Evolutionary conservation across 2,888 invertebrate genomes (phyloP), one percentile per base, ranked within the genome.

Genomic region (Himalopsyche japonica): DNA sequence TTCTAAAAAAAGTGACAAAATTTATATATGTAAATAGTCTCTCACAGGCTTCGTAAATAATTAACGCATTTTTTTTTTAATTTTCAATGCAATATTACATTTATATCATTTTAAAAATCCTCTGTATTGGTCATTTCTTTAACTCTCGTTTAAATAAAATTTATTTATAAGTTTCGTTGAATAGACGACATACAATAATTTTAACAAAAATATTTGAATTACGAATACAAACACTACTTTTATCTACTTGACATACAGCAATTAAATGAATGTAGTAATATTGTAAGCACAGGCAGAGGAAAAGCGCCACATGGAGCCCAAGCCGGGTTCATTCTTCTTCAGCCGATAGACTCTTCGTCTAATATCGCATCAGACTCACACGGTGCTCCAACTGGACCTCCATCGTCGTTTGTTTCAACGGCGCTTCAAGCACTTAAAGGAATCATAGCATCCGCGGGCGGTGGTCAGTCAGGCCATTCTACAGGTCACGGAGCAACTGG

Each of bases 361-460:
- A 87, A 91, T 82, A 37, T n/a, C 70, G 43, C 47, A 79, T 43
- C 43, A 43, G 91, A 90, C 85, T 88, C 87, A 7, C 89, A 90
- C 86, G 48, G 77, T 3, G 79, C 87, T 18, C 77, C 86, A 1
- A 30, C 84, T 5, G 83, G 84, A 43, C 77, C 89, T 89, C 91
- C 92, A 37, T 88, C 90, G 0, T 91, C 91, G 24, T 90, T 91
- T 88, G 89, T 92, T 12, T 89, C 90, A 86, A 89, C 90, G 37
- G 92, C 92, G 43, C 91, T 91, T 88, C 91, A 91, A 86, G 92
- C 91, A 15, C 89, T 92, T 84, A 92, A 91, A 88, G 91, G 90
- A 86, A 91, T 89, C 4, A 90, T 92, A 87, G 87, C 79, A 57
- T 76, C 32, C 12, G 34, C 32, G 12, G 12, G 12, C 15, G 24